Evolutionary conservation across 2,888 invertebrate species (phyloP).

Genomic region (Melieria omissa): DNA sequence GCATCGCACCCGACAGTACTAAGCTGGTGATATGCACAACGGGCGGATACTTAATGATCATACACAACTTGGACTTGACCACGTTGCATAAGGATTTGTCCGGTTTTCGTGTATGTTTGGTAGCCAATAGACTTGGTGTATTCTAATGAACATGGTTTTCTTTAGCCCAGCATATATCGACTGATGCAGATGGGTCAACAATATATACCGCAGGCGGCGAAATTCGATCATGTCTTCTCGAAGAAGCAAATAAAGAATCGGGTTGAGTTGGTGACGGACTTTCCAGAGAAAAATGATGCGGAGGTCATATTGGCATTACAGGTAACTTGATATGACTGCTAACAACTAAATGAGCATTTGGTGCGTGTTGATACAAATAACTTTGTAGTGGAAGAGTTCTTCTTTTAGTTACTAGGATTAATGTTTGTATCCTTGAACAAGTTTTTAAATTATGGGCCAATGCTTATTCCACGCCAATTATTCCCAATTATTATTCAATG

Average conservation of each 20-base stretch:
- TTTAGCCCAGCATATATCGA: constrained; percentile 88
- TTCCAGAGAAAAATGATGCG: constrained; percentile 86
- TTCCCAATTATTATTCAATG: no score
- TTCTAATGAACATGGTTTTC: constrained; percentile 4
- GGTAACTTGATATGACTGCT: constrained; percentile 60
- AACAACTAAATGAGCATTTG: neutral
- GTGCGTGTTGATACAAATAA: neutral
- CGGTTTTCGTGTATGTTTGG: constrained; percentile 79
- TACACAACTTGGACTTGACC: constrained; percentile 87
- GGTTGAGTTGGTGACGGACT: constrained; percentile 91
- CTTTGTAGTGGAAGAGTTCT: neutral
- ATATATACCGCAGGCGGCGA: constrained; percentile 81
- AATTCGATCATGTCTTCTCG: constrained; percentile 85
- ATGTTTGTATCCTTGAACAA: neutral
- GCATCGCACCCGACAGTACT: constrained; percentile 84
- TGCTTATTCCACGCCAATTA: no score
- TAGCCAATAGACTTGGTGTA: neutral
- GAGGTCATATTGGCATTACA: constrained; percentile 90
- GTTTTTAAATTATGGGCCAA: no score
- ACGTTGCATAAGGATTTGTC: constrained; percentile 83
- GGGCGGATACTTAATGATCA: constrained; percentile 87
- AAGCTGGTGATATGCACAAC: constrained; percentile 93
- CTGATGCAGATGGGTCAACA: constrained; percentile 89
- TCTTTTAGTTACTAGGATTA: neutral
- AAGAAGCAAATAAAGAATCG: constrained; percentile 80